phyloP scores from a whole-genome alignment of 2,797 vertebrate genomes.

The Phoeniculus purpureus region DNA sequence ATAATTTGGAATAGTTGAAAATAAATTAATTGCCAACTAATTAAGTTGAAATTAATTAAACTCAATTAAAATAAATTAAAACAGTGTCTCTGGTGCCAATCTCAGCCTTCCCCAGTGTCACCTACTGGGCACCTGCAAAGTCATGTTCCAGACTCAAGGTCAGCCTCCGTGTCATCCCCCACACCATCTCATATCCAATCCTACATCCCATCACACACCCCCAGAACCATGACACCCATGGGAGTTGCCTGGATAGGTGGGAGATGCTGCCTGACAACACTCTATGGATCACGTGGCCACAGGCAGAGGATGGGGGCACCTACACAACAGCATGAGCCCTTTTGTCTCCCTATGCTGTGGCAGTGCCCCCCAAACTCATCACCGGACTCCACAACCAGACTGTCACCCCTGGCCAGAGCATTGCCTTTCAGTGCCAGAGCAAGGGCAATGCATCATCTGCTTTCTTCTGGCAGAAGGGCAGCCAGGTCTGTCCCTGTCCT shows the following conservation, averaged over 20 bases:
- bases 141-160: too few species aligned
- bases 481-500: constrained; percentile 78
- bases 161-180: too few species aligned
- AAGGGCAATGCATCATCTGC: constrained; percentile 95
- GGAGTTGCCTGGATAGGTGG: too few species aligned
- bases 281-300: constrained; percentile 86
- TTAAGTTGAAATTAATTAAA: too few species aligned
- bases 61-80: not conserved
- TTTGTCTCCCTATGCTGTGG: not conserved
- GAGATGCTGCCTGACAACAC: constrained; percentile 91
- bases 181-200: too few species aligned
- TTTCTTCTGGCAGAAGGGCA: constrained; percentile 97
- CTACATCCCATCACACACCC: too few species aligned
- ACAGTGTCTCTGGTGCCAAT: fast-evolving
- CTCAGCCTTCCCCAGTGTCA: not conserved
- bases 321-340: constrained; percentile 91
- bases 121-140: too few species aligned
- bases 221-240: too few species aligned
- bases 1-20: not conserved
- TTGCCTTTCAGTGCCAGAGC: constrained; percentile 94
- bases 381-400: constrained; percentile 89
- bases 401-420: constrained; percentile 84
- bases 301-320: constrained; percentile 89
- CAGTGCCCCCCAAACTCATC: constrained; percentile 94
- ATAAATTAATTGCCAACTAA: too few species aligned